Conservation (phyloP, 2,888 invertebrate genomes). For the Dryocosmus kuriphilus region DNA sequence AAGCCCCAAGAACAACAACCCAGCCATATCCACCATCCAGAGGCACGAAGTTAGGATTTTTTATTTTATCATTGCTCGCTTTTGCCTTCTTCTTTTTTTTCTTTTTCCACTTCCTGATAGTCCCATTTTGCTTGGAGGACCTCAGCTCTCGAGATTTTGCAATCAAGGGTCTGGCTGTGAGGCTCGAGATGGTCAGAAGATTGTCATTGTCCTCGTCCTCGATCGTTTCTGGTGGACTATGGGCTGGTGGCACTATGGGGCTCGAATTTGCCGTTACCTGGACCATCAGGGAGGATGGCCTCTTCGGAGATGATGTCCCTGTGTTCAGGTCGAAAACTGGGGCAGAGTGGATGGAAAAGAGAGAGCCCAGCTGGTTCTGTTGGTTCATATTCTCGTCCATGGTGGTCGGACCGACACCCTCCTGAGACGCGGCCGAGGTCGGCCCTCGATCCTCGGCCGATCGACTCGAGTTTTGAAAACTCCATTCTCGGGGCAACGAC, state of each 20-base stretch:
- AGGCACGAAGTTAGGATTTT: slow-evolving; percentile 75
- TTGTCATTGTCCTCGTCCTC: slow-evolving; percentile 86
- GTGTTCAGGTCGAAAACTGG: slow-evolving; percentile 78
- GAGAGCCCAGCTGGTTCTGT: slow-evolving; percentile 81
- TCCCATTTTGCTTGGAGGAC: slow-evolving; percentile 68
- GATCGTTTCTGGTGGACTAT: slow-evolving; percentile 77
- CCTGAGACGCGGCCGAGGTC: slow-evolving; percentile 70
- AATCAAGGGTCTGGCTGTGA: slow-evolving; percentile 85
- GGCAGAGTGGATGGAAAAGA: slow-evolving; percentile 85
- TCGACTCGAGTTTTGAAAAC: slow-evolving; percentile 80
- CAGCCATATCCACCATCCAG: slow-evolving; percentile 89
- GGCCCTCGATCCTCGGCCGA: slow-evolving; percentile 62
- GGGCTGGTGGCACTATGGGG: slow-evolving; percentile 75
- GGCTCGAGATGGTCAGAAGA: slow-evolving; percentile 85
- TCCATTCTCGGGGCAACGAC: slow-evolving; percentile 83
- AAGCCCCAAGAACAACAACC: slow-evolving; percentile 88
- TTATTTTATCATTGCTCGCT: slow-evolving; percentile 52
- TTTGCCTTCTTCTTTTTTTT: slow-evolving; percentile 57
- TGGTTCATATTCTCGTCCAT: slow-evolving; percentile 75
- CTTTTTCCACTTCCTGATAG: slow-evolving; percentile 55
- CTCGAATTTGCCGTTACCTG: slow-evolving; percentile 76
- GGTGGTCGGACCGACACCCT: slow-evolving; percentile 68
- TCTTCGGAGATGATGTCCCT: slow-evolving; percentile 65
- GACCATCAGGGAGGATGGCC: slow-evolving; percentile 79
- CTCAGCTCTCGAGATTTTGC: slow-evolving; percentile 84